Base-by-base conservation (phyloP, 2,888 invertebrate species). In the Papilio gigon region DNA sequence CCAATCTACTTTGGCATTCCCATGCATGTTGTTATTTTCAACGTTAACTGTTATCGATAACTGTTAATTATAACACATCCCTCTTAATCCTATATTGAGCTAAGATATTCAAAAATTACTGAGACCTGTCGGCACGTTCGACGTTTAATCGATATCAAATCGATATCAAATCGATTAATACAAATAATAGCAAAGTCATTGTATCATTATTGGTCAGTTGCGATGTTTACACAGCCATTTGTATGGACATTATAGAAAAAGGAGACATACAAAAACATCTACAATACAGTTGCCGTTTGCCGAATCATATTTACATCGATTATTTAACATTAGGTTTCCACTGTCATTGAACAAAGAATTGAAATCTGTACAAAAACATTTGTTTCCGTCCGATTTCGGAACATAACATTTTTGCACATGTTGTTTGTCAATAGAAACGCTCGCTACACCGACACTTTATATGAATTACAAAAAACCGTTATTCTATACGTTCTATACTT, bases 31-130 rank as follows among this genome's bases (percentile, higher is more conserved):
- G 68, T 33, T 27, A 20, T 33, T 33, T 66, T 37, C 14, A 35
- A 44, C 66, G 47, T 50, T 63, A 44, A 63, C 25, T 14, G 27
- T 11, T 27, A 68, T 20, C 37, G 37, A 35, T 65, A 64, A 58
- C 64, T 11, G 37, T 50, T 44, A 22, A 27, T 22, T 42, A 59
- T 59, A 53, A 40, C 61, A 50, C 14, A 9, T 11, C 50, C 40
- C 68, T 66, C 82, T 80, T 84, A 84, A 75, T 76, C 70, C 84
- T 86, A 84, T 70, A 80, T 86, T 87, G 86, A 87, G 86, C 86
- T 84, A 82, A 78, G 83, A 84, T 77, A 72, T 76, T 80, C 76
- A 72, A 78, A 81, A 80, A 82, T 74, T 67, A 56, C 64, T 20
- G 59, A 61, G 61, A 61, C 27, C 61, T 61, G 42, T 42, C 61